These are phyloP conservation scores for Pelobates cultripes DNA, from an alignment of 2,797 vertebrate genomes.

Conservation along the genomic window DNA sequence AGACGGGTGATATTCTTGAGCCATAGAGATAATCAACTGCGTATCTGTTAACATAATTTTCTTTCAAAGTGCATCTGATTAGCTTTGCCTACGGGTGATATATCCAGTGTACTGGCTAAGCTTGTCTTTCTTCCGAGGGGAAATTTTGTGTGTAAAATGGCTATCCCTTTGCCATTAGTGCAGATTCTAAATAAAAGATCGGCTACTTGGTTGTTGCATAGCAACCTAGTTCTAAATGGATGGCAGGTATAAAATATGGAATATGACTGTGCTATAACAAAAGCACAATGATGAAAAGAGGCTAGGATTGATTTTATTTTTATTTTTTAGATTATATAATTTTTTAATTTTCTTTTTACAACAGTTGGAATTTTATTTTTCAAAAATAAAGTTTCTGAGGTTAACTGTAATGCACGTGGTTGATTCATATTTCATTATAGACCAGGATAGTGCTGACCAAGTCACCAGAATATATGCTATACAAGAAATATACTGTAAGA, in stretches of 20 bases:
- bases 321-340: not conserved
- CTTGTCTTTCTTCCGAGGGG: not conserved
- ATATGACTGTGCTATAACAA: slow-evolving; percentile 47
- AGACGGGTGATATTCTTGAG: not conserved
- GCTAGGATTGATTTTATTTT: not conserved
- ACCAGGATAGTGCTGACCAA: too few species aligned
- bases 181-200: slow-evolving; percentile 59
- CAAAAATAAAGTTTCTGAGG: too few species aligned
- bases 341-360: not conserved
- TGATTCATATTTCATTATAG: not conserved
- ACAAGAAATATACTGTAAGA: too few species aligned
- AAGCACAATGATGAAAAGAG: slow-evolving; percentile 22
- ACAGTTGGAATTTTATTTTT: not conserved
- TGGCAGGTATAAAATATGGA: slow-evolving; percentile 61
- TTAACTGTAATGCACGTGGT: not conserved
- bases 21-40: not conserved
- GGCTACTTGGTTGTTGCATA: slow-evolving; percentile 64
- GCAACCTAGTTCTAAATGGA: slow-evolving; percentile 67
- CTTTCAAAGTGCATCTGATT: not conserved
- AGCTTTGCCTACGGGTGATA: not conserved
- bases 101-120: not conserved
- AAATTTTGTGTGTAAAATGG: slow-evolving; percentile 40
- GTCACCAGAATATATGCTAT: too few species aligned
- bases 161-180: slow-evolving; percentile 60
- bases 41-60: not conserved